Conservation (phyloP, 2,888 invertebrate species). For the Clostera curtula region DNA sequence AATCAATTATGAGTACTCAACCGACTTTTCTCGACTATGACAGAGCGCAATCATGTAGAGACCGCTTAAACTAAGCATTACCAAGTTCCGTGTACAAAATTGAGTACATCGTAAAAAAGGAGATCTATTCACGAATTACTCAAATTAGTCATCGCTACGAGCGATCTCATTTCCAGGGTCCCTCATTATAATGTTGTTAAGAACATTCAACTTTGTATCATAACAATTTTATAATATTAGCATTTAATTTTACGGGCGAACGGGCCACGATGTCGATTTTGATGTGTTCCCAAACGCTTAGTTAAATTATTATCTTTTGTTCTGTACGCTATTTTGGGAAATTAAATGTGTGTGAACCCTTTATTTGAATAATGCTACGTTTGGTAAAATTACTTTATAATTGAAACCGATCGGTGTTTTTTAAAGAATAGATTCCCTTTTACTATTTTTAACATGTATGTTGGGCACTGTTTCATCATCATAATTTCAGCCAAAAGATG, state of each 20-base stretch:
- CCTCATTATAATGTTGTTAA: conserved; percentile 68
- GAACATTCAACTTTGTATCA: conserved; percentile 53
- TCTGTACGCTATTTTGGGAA: conserved; percentile 19
- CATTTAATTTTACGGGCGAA: conserved; percentile 70
- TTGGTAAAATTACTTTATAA: conserved; percentile 22
- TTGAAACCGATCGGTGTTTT: conserved; percentile 11
- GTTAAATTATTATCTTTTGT: conserved; percentile 39
- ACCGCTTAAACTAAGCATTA: too few relatives aligned
- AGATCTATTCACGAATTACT: conserved; percentile 39
- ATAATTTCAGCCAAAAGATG: too few relatives aligned
- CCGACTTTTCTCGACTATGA: too few relatives aligned
- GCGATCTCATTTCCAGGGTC: conserved; percentile 57
- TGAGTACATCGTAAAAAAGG: conserved; percentile 25
- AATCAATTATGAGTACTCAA: too few relatives aligned
- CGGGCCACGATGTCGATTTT: conserved; percentile 40
- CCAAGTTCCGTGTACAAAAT: conserved; percentile 36
- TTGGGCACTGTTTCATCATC: too few relatives aligned
- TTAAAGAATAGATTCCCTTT: too few relatives aligned
- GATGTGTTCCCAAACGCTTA: conserved; percentile 46
- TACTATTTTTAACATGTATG: too few relatives aligned
- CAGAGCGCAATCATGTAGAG: too few relatives aligned
- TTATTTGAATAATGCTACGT: conserved; percentile 13
- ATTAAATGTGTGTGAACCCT: conserved; percentile 16
- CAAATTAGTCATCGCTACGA: conserved; percentile 59
- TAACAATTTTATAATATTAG: conserved; percentile 68